phyloP scores from a whole-genome alignment of 2,888 invertebrate species.

The Zelleria hepariella region DNA sequence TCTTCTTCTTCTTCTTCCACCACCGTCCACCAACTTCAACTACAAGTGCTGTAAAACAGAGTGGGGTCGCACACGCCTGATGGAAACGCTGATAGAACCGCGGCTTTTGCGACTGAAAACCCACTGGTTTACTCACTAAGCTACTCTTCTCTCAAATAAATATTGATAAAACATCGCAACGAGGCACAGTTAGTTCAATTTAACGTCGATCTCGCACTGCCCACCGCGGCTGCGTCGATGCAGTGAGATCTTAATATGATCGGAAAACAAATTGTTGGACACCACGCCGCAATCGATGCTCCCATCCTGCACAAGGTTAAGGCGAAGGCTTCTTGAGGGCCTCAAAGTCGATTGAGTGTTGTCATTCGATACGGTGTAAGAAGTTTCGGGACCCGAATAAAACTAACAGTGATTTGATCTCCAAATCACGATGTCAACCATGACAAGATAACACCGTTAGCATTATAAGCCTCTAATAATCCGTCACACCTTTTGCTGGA shows the following conservation, averaged over 20 bases:
- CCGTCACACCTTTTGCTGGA: neutral
- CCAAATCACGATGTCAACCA: neutral
- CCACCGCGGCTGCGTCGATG: constrained; percentile 20
- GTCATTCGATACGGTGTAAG: too few species aligned
- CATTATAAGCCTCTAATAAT: neutral
- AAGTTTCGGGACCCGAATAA: too few species aligned
- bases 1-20: too few species aligned
- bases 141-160: neutral
- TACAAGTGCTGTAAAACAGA: too few species aligned
- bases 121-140: neutral
- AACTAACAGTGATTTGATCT: neutral
- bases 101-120: neutral
- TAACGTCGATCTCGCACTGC: constrained; percentile 18
- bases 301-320: neutral
- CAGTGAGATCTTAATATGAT: constrained; percentile 49
- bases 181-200: constrained; percentile 54
- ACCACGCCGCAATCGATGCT: neutral
- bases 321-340: neutral
- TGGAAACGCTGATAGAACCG: too few species aligned
- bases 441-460: neutral
- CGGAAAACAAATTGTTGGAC: constrained; percentile 37
- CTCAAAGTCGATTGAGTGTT: too few species aligned
- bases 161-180: neutral
- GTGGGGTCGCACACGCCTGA: too few species aligned
- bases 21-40: too few species aligned